Percentiles rank a stretch among this genome's conserved stretches.
Conservation (phyloP, 2,113 vertebrate species). For the Stigmatopora argus region DNA sequence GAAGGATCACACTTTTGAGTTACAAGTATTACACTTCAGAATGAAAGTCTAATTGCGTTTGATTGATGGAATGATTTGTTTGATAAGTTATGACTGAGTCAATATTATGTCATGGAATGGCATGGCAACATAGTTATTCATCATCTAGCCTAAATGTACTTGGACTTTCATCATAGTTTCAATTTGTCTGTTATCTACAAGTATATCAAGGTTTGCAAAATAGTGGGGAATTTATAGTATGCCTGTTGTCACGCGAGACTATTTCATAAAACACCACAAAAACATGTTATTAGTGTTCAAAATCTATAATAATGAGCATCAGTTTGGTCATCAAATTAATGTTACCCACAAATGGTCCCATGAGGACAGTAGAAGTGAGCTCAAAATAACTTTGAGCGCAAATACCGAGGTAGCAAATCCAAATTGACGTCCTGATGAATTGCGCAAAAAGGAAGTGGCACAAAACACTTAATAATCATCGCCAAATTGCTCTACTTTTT, state of each 20-base stretch:
- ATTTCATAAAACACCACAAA: no score
- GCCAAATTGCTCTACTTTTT: conserved; percentile 61
- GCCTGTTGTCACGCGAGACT: no score
- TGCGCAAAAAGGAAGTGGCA: conserved; percentile 29
- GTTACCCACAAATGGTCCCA: no score
- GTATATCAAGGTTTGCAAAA: neutral
- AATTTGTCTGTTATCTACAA: neutral
- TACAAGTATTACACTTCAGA: conserved; percentile 47
- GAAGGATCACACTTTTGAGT: conserved; percentile 43
- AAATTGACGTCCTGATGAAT: conserved; percentile 47
- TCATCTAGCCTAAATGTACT: conserved; percentile 4
- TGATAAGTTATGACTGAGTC: conserved; percentile 27
- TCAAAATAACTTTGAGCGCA: neutral
- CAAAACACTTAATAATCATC: conserved; percentile 56
- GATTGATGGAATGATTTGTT: conserved; percentile 30
- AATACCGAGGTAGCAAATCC: conserved; percentile 22
- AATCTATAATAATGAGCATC: no score
- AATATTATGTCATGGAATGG: conserved; percentile 25
- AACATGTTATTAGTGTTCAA: no score
- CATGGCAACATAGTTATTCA: conserved; percentile 11
- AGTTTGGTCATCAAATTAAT: no score
- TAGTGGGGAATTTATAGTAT: no score
- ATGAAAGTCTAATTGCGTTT: conserved; percentile 39
- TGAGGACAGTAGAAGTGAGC: neutral
- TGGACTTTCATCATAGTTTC: neutral